A percentile compares a stretch with the other conserved stretches of the same genome.
phyloP scores from a whole-genome alignment of 2,888 invertebrate species.

The Cheilosia variabilis region DNA sequence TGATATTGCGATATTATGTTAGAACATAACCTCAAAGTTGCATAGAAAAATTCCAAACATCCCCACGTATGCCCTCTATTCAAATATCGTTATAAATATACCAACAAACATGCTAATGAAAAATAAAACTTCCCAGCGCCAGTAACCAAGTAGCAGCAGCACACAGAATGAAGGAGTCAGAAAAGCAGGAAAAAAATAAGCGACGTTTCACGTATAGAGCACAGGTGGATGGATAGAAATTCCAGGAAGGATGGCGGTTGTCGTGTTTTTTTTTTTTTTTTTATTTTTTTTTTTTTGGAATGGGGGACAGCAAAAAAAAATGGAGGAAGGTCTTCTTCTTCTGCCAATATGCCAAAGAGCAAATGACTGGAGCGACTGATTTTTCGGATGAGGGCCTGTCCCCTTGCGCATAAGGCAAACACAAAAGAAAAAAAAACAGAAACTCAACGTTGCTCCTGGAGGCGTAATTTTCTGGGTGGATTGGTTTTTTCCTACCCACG shows the following conservation, averaged over 20 bases:
- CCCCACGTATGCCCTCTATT: constrained; percentile 12
- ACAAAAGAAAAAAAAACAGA: not conserved
- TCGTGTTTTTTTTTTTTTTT: constrained; percentile 6
- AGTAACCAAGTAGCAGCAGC: constrained; percentile 6
- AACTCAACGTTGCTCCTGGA: constrained; percentile 9
- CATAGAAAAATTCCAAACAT: constrained; percentile 29
- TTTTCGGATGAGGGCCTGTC: constrained; percentile 31
- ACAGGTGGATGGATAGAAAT: constrained; percentile 52
- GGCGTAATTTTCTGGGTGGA: constrained; percentile 73
- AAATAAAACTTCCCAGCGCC: constrained; percentile 58
- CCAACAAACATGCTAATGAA: constrained; percentile 71
- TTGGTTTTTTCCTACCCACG: constrained; percentile 50
- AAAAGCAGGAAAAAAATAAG: not conserved
- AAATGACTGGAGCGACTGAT: constrained; percentile 54
- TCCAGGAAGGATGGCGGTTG: constrained; percentile 27
- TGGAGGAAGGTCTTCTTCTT: constrained; percentile 43
- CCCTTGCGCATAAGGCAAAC: not conserved
- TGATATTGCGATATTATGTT: constrained; percentile 65
- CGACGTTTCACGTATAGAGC: constrained; percentile 39
- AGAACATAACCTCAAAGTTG: constrained; percentile 58
- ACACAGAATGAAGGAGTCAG: constrained; percentile 33
- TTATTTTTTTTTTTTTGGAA: too few relatives aligned
- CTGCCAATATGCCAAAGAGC: constrained; percentile 69
- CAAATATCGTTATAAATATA: constrained; percentile 66
- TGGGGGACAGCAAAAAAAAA: not conserved